phyloP scores from a whole-genome alignment of 2,797 vertebrate species.

The Triplophysa yarkandensis region DNA sequence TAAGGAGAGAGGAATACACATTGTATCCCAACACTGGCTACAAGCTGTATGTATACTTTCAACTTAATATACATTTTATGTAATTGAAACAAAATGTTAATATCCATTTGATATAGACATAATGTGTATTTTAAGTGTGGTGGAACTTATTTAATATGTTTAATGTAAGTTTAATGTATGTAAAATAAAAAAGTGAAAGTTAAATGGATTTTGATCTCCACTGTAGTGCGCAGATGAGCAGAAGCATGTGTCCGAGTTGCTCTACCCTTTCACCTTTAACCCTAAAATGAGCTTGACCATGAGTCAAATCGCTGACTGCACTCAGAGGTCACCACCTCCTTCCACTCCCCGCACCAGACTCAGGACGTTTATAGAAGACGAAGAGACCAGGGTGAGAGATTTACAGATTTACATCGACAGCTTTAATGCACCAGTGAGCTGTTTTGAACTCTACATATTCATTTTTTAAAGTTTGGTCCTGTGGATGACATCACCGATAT shows the following conservation, averaged over 20 bases:
- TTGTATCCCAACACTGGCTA: conserved; percentile 96
- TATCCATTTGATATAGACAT: background rate
- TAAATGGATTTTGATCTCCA: background rate
- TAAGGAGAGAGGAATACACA: conserved; percentile 87
- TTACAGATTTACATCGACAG: background rate
- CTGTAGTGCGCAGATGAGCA: conserved; percentile 83
- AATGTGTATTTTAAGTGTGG: too few species aligned
- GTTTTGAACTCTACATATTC: background rate
- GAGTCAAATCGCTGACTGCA: conserved; percentile 80
- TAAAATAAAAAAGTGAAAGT: too few species aligned
- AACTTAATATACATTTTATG: background rate
- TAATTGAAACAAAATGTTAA: background rate
- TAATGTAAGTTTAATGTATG: too few species aligned
- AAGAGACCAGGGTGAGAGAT: conserved; percentile 68
- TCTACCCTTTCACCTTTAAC: conserved; percentile 96
- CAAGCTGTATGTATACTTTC: conserved; percentile 78
- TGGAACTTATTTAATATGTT: too few species aligned
- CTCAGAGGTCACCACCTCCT: conserved; percentile 69
- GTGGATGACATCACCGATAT: conserved; percentile 42
- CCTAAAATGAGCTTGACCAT: conserved; percentile 97
- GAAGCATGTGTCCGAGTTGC: conserved; percentile 85
- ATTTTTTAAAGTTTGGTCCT: conserved; percentile 20
- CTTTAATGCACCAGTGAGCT: background rate
- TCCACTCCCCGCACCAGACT: conserved; percentile 55
- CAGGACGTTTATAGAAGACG: conserved; percentile 36